These are phyloP conservation scores for Nomia melanderi DNA, from an alignment of 1,140 invertebrate species.

Conservation along the genomic window DNA sequence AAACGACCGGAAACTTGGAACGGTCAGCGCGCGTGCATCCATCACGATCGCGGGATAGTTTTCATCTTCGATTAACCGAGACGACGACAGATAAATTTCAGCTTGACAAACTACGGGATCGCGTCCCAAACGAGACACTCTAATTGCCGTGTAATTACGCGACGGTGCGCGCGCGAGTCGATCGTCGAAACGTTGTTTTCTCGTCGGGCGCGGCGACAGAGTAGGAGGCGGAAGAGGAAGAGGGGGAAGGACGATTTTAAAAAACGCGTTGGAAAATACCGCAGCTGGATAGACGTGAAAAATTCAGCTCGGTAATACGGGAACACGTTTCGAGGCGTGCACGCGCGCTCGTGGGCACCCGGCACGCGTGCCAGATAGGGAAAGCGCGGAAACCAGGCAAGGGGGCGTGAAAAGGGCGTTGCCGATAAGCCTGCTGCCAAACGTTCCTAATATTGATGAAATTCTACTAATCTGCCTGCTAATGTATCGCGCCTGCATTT, in stretches of 20 bases:
- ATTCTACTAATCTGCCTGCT: conserved; percentile 24
- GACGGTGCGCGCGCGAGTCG: not conserved
- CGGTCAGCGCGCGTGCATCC: too few species aligned
- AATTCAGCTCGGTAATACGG: not conserved
- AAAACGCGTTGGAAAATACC: not conserved
- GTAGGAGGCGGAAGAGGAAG: too few species aligned
- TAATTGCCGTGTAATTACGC: conserved; percentile 31
- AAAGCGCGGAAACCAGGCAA: not conserved
- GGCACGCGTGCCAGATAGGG: not conserved
- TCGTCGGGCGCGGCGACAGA: not conserved
- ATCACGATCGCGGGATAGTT: too few species aligned
- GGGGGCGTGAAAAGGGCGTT: conserved; percentile 44
- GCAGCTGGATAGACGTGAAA: not conserved
- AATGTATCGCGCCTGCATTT: not conserved
- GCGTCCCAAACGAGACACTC: not conserved
- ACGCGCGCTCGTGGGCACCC: not conserved
- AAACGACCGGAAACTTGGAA: too few species aligned
- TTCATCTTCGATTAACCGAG: too few species aligned
- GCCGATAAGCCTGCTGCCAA: conserved; percentile 25
- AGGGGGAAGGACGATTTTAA: not conserved
- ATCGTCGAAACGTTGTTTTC: conserved; percentile 6
- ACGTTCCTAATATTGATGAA: conserved; percentile 33
- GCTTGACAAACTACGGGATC: too few species aligned
- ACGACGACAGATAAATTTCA: too few species aligned
- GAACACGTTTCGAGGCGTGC: not conserved